Percentiles rank a stretch among this genome's conserved stretches.
These are phyloP conservation scores for Pycnonotus jocosus DNA, from an alignment of 2,113 vertebrate species.

Conservation along the genomic window DNA sequence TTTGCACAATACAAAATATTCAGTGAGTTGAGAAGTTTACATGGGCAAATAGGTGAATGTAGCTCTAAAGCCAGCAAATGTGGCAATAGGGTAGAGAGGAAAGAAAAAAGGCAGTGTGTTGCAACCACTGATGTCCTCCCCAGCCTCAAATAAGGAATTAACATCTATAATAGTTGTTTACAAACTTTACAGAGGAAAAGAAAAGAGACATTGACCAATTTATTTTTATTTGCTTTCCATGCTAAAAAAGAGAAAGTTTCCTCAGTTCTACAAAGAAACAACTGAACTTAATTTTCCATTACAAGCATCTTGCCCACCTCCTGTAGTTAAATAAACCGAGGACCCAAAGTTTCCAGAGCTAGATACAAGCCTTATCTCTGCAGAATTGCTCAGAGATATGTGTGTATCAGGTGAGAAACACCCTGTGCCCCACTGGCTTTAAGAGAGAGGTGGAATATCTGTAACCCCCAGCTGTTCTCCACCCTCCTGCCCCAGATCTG, in stretches of 20 bases:
- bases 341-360: background rate
- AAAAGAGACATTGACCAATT: background rate
- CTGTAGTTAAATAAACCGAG: background rate
- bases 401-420: background rate
- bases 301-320: background rate
- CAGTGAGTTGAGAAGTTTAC: background rate
- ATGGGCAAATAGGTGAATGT: background rate
- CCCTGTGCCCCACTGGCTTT: fast-evolving
- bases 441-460: background rate
- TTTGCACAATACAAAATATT: background rate
- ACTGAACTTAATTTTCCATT: background rate
- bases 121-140: background rate
- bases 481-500: background rate
- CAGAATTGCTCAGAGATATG: background rate
- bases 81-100: background rate
- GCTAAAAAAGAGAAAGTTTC: background rate
- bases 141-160: background rate
- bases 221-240: background rate
- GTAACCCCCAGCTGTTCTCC: background rate
- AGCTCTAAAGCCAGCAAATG: background rate
- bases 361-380: background rate
- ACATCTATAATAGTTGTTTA: background rate
- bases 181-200: background rate
- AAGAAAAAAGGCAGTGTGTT: background rate
- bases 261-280: background rate